A percentile compares a stretch with the other conserved stretches of the same genome.
phyloP scores from a whole-genome alignment of 37 sponge, comb jelly and placozoan genomes.

The Beroe forskalii region DNA sequence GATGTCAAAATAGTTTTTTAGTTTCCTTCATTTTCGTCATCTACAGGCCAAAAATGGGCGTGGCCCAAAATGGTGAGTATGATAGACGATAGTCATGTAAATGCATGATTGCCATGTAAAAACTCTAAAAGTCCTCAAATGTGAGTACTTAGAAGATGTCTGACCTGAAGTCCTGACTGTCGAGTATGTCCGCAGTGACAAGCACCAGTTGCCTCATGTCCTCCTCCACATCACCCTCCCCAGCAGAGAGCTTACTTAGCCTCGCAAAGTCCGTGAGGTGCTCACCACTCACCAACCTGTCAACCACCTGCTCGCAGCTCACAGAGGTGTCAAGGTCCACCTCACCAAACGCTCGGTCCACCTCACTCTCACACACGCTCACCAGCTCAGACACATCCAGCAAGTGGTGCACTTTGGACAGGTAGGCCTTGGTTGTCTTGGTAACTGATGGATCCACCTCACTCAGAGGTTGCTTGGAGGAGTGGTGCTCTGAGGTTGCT shows the following conservation, averaged over 20 bases:
- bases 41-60: too few relatives aligned
- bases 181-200: slow-evolving; percentile 19
- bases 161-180: slow-evolving; percentile 58
- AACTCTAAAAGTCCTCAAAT: too few relatives aligned
- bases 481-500: neutral
- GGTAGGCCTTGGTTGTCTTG: neutral
- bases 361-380: neutral
- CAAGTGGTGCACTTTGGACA: neutral
- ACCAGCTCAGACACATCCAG: neutral
- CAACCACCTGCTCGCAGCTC: neutral
- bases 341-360: neutral
- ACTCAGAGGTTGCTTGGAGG: neutral
- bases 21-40: too few relatives aligned
- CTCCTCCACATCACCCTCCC: slow-evolving; percentile 1
- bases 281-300: neutral
- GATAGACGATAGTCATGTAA: too few relatives aligned
- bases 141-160: too few relatives aligned
- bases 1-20: too few relatives aligned
- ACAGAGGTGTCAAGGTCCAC: neutral
- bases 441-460: slow-evolving; percentile 11
- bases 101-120: too few relatives aligned
- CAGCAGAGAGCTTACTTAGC: neutral
- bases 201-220: neutral
- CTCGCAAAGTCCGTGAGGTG: neutral
- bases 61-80: too few relatives aligned